phyloP scores from a whole-genome alignment of 2,888 invertebrate species.

The Callosobruchus maculatus region DNA sequence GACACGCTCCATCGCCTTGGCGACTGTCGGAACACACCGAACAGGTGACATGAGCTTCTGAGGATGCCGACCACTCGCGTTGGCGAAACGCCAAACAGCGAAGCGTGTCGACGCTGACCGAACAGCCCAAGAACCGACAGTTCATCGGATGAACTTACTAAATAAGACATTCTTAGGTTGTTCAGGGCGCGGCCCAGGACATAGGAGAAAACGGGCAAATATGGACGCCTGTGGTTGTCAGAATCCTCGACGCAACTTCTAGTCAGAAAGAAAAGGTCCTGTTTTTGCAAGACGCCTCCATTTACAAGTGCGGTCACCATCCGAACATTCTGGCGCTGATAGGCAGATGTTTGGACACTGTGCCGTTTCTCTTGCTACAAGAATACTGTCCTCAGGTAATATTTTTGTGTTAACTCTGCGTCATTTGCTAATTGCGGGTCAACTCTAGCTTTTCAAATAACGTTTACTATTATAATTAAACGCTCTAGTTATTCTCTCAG shows the following conservation, averaged over 20 bases:
- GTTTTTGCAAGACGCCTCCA: constrained; percentile 72
- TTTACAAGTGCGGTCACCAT: constrained; percentile 68
- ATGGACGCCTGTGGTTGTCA: constrained; percentile 67
- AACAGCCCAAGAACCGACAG: too few relatives aligned
- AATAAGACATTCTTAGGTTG: constrained; percentile 54
- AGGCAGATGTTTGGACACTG: constrained; percentile 73
- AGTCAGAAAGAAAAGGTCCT: constrained; percentile 70
- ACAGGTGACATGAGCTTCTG: too few relatives aligned
- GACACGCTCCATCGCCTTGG: too few relatives aligned
- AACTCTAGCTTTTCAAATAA: too few relatives aligned
- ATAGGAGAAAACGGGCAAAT: constrained; percentile 31
- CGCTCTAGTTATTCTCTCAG: too few relatives aligned
- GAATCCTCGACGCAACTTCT: constrained; percentile 76
- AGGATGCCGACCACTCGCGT: too few relatives aligned
- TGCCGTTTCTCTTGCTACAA: constrained; percentile 74
- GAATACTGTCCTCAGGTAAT: constrained; percentile 67
- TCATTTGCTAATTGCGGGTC: too few relatives aligned
- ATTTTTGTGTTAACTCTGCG: too few relatives aligned
- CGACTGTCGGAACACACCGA: too few relatives aligned
- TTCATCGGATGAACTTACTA: background rate
- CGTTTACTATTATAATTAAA: too few relatives aligned
- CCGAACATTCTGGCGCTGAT: constrained; percentile 68
- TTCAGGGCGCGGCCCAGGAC: constrained; percentile 69
- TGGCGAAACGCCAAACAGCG: too few relatives aligned
- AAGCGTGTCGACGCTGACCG: too few relatives aligned